Base-by-base conservation (phyloP, 23 tunicate genomes). In the Halocynthia roretzi region DNA sequence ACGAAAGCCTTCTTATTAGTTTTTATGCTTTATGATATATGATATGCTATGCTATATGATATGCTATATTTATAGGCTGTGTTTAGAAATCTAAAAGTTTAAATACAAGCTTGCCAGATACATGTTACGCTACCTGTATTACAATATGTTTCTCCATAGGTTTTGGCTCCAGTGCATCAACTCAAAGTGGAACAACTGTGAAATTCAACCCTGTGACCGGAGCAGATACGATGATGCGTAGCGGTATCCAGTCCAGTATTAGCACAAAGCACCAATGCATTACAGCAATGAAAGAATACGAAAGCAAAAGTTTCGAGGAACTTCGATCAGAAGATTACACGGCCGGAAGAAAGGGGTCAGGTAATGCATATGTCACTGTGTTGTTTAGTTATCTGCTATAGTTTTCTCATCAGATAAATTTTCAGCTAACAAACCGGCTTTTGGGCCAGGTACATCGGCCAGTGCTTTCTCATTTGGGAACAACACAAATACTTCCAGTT, bases 211-310 rank as follows among this genome's bases (percentile, higher is more conserved):
- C 97, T 6, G 57, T 66, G 40, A 81, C 80, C 20, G 87, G 90
- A 7, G 52, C 68, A 18, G 97, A 91, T 60, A 82, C 84, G 6
- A 72, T 85, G 87, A 71, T 82, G 87, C 76, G 79, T 53, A 81
- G 68, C 61, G 91, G 91, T 2, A 51, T 77, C 0, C 82, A 70
- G 68, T 31, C 62, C 15, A 91, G 52, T 49, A 89, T 95, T 66
- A 81, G 64, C 52, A 94, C 98, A 7, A 76, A 72, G 31, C 91
- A 89, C 54, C 91, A 89, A 60, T 88, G 96, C 54, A 84, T 89
- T 62, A 81, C 99, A 21, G 99, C 99, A 10, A 95, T 95, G 99
- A 89, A 89, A 53, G 87, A 95, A 72, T 89, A 89, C 62, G 87
- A 86, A 62, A 67, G 66, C 51, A 95, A 95, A 70, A 89, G 91